Evolutionary conservation across 2,113 vertebrate species (phyloP).

Genomic region (Lontra canadensis): DNA sequence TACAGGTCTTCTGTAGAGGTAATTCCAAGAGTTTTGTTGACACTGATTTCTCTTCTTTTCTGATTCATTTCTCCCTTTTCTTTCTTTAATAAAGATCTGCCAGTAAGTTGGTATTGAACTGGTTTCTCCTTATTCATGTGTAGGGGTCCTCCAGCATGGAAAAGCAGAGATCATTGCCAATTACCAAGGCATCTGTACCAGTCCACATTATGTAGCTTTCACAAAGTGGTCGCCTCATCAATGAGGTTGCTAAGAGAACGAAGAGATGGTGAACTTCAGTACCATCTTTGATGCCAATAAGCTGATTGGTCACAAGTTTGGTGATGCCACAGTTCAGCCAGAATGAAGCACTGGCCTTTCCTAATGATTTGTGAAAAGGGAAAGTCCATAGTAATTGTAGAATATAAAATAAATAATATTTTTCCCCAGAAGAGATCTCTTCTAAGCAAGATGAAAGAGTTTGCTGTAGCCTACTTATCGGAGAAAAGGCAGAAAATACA

Average conservation of each 20-base stretch:
- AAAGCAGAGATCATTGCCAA: slow-evolving; percentile 83
- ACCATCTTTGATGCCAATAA: slow-evolving; percentile 82
- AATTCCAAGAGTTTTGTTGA: not conserved
- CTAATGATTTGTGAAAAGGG: slow-evolving; percentile 76
- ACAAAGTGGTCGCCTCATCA: slow-evolving; percentile 81
- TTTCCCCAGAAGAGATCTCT: slow-evolving; percentile 82
- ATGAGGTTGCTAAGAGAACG: slow-evolving; percentile 80
- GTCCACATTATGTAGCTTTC: slow-evolving; percentile 74
- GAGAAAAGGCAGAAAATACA: slow-evolving; percentile 83
- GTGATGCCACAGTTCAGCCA: slow-evolving; percentile 74
- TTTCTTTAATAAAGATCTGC: slow-evolving; percentile 76
- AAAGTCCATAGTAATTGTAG: slow-evolving; percentile 81
- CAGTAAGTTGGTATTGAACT: slow-evolving; percentile 68
- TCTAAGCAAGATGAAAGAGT: slow-evolving; percentile 85
- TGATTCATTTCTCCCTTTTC: not conserved
- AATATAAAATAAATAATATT: slow-evolving; percentile 81
- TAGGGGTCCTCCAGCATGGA: slow-evolving; percentile 76
- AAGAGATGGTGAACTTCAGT: slow-evolving; percentile 86
- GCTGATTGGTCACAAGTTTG: slow-evolving; percentile 83
- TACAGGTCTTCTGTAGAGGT: not conserved
- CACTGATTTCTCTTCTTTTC: not conserved
- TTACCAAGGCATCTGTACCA: slow-evolving; percentile 73
- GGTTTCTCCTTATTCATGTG: not conserved
- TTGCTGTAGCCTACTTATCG: slow-evolving; percentile 80
- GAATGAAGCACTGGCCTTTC: slow-evolving; percentile 85